A percentile compares a stretch with the other conserved stretches of the same genome.
Conservation (phyloP, 2,113 vertebrate species). For the Hypocryptadius cinnamomeus region DNA sequence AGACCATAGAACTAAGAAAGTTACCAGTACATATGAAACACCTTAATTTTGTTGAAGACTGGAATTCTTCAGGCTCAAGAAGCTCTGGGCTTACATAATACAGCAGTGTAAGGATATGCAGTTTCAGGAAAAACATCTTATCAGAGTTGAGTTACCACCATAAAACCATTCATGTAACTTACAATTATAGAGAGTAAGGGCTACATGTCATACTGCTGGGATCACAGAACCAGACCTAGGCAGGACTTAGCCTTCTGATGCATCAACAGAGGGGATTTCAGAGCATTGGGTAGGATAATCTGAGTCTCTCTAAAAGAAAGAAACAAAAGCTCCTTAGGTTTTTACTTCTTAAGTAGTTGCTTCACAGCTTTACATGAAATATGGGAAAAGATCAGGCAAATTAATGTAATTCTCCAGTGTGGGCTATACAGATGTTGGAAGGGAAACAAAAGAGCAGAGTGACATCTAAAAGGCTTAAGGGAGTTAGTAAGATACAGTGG, state of each 20-base stretch:
- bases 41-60: not conserved
- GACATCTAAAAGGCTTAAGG: not conserved
- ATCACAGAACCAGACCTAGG: not conserved
- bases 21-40: not conserved
- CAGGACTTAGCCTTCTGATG: not conserved
- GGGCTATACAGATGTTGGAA: not conserved
- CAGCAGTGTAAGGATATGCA: not conserved
- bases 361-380: not conserved
- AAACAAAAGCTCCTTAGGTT: not conserved
- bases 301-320: not conserved
- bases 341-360: not conserved
- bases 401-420: not conserved
- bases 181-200: not conserved
- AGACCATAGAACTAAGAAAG: not conserved
- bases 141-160: not conserved
- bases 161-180: not conserved
- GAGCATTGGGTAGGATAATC: not conserved
- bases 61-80: not conserved
- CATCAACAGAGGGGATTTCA: not conserved
- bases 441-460: not conserved
- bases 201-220: not conserved
- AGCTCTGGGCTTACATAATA: not conserved
- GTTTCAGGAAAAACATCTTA: not conserved
- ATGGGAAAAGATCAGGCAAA: not conserved
- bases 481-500: not conserved